Conservation (phyloP, 1,140 invertebrate species). For the Aphidius ervi region DNA sequence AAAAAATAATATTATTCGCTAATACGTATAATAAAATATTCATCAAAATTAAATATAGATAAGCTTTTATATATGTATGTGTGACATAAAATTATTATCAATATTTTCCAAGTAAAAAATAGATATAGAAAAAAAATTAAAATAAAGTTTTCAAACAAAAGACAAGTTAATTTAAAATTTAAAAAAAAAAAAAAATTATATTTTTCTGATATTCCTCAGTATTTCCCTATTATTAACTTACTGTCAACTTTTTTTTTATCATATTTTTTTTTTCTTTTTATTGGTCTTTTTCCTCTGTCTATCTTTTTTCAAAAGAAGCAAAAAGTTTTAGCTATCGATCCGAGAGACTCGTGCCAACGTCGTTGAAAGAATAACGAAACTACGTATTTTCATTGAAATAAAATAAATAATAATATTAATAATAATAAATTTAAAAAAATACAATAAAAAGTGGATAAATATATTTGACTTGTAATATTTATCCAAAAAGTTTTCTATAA, state of each 20-base stretch:
- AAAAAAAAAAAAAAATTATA: neutral
- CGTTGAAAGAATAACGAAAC: conserved; percentile 19
- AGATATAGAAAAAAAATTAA: no score
- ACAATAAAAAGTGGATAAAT: conserved; percentile 14
- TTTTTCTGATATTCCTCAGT: no score
- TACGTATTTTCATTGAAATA: conserved; percentile 4
- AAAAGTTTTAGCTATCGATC: conserved; percentile 23
- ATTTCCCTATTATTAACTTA: neutral
- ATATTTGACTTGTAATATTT: no score
- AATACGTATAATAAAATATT: no score
- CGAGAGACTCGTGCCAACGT: conserved; percentile 22
- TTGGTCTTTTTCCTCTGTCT: neutral
- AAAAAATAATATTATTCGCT: no score
- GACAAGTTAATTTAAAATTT: neutral
- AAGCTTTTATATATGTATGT: no score
- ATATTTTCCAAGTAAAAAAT: no score
- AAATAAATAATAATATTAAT: neutral
- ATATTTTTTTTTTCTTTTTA: neutral
- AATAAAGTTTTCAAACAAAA: no score
- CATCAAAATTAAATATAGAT: no score
- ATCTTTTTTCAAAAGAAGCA: conserved; percentile 13
- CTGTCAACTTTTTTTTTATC: conserved; percentile 13
- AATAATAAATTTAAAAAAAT: neutral
- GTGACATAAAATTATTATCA: no score
- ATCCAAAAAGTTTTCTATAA: no score